Evolutionary conservation across 2,888 invertebrate species (phyloP).

Genomic region (Ganaspis brasiliensis): DNA sequence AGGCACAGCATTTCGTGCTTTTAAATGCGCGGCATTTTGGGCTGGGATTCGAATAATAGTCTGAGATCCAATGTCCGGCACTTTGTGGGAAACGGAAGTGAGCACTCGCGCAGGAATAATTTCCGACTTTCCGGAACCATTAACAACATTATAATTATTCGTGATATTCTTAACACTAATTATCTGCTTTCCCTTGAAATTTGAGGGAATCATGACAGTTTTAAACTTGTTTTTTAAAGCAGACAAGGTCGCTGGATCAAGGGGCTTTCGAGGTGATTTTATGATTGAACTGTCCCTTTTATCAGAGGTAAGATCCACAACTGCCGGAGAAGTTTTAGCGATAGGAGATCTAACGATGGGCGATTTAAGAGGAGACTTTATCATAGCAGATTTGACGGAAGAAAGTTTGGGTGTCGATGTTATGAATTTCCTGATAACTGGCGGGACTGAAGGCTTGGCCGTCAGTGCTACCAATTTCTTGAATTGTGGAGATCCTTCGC

Average conservation of each 20-base stretch:
- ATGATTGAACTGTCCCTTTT: not conserved
- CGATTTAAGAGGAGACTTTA: too few species aligned
- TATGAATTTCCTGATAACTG: not conserved
- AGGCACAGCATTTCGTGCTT: not conserved
- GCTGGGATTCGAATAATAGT: constrained; percentile 8
- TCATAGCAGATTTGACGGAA: too few species aligned
- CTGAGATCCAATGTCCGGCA: not conserved
- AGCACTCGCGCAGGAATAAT: not conserved
- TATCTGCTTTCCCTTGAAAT: constrained; percentile 38
- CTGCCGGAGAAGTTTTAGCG: not conserved
- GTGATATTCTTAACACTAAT: constrained; percentile 58
- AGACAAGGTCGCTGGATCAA: not conserved
- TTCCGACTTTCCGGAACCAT: not conserved
- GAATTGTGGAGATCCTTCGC: constrained; percentile 4
- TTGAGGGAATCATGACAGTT: constrained; percentile 14
- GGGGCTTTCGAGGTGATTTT: not conserved
- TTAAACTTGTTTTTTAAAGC: not conserved
- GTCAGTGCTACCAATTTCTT: not conserved
- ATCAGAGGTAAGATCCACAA: constrained; percentile 57
- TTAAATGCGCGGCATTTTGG: not conserved
- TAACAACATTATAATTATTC: constrained; percentile 51
- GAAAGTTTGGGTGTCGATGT: constrained; percentile 10
- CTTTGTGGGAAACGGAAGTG: not conserved
- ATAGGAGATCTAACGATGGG: too few species aligned
- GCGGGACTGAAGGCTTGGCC: not conserved